phyloP scores from a whole-genome alignment of 2,888 invertebrate species.

The Habroteleia sp. region DNA sequence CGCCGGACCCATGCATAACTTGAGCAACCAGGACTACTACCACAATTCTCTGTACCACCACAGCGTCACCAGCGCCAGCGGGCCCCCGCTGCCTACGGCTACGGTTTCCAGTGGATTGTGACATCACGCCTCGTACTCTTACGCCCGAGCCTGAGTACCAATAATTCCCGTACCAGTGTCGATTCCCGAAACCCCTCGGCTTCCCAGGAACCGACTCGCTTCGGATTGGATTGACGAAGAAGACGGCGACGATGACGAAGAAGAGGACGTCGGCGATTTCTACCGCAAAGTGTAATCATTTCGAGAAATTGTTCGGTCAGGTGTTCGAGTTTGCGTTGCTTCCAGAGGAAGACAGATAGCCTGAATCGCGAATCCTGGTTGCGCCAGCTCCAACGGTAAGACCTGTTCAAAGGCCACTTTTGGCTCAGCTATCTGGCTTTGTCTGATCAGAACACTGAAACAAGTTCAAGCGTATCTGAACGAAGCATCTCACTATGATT shows the following conservation, averaged over 20 bases:
- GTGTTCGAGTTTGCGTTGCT: background rate
- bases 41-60: constrained; percentile 88
- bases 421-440: too few relatives aligned
- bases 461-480: constrained; percentile 4
- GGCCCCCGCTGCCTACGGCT: constrained; percentile 82
- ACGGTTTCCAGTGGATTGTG: constrained; percentile 90
- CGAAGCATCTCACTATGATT: constrained; percentile 2
- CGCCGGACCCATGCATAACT: constrained; percentile 86
- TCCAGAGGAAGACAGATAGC: background rate
- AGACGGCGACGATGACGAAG: constrained; percentile 65
- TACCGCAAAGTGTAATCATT: constrained; percentile 15
- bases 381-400: background rate
- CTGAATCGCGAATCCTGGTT: background rate
- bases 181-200: constrained; percentile 7
- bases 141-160: constrained; percentile 90
- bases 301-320: constrained; percentile 1
- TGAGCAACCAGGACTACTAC: constrained; percentile 84
- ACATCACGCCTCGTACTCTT: constrained; percentile 85
- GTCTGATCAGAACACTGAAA: too few relatives aligned
- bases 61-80: constrained; percentile 73
- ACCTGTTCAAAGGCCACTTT: background rate
- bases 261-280: constrained; percentile 58
- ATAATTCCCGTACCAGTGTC: constrained; percentile 38
- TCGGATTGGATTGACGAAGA: constrained; percentile 62
- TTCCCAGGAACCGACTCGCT: constrained; percentile 13